phyloP scores from a whole-genome alignment of 92 coral and sea anemone genomes.

The Zoanthus gigantus region DNA sequence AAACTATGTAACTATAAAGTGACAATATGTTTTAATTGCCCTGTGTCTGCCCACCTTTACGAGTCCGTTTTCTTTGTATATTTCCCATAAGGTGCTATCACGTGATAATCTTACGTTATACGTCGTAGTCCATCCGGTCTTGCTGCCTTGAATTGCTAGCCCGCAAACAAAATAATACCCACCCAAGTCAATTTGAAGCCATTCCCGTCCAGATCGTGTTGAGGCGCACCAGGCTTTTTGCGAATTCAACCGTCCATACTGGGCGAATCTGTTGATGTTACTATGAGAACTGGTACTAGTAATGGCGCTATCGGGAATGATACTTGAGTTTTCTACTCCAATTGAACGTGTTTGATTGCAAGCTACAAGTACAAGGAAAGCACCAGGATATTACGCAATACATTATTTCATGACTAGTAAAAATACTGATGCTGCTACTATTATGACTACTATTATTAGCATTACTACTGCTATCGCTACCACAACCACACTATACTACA shows the following conservation, averaged over 20 bases:
- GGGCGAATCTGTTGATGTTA: slow-evolving; percentile 43
- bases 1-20: too few species aligned
- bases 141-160: slow-evolving; percentile 72
- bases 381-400: too few species aligned
- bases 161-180: slow-evolving; percentile 61
- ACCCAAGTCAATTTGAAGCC: slow-evolving; percentile 72
- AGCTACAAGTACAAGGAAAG: slow-evolving; percentile 10
- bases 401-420: too few species aligned
- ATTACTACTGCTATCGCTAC: too few species aligned
- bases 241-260: slow-evolving; percentile 68
- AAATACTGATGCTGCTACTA: too few species aligned
- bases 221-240: slow-evolving; percentile 72
- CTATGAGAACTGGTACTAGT: slow-evolving; percentile 53
- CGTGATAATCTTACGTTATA: slow-evolving; percentile 56
- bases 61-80: slow-evolving; percentile 31
- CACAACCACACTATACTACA: too few species aligned
- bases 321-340: slow-evolving; percentile 53
- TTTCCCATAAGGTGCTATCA: slow-evolving; percentile 58
- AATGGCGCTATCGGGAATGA: slow-evolving; percentile 46
- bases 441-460: too few species aligned
- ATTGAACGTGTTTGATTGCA: slow-evolving; percentile 52
- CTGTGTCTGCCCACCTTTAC: background rate
- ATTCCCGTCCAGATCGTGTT: slow-evolving; percentile 34
- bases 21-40: background rate
- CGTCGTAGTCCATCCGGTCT: slow-evolving; percentile 48